phyloP scores from a whole-genome alignment of 92 coral and sea anemone species.

The Micromussa lordhowensis region DNA sequence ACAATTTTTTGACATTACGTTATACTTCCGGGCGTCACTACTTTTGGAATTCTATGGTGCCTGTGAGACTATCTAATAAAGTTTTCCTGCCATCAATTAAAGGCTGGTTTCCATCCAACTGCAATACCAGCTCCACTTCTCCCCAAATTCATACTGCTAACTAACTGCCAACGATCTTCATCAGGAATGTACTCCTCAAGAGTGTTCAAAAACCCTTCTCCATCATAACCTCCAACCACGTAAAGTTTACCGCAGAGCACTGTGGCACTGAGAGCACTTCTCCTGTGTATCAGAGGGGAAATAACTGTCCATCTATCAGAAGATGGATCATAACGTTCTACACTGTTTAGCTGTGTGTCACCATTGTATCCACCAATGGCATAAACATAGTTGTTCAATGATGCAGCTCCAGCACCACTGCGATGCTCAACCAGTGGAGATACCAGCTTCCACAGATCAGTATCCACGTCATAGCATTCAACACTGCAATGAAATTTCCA shows the following conservation, averaged over 20 bases:
- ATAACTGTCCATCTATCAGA: constrained; percentile 75
- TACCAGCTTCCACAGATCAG: constrained; percentile 69
- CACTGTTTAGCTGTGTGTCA: constrained; percentile 73
- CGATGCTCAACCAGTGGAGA: constrained; percentile 76
- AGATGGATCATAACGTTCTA: constrained; percentile 73
- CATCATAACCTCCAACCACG: constrained; percentile 87
- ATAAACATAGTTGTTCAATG: constrained; percentile 58
- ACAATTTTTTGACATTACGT: too few species aligned
- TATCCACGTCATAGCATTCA: constrained; percentile 72
- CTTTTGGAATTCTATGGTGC: too few species aligned
- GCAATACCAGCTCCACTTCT: constrained; percentile 90
- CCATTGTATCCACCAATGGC: constrained; percentile 84
- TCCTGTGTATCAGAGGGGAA: constrained; percentile 59
- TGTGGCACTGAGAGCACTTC: constrained; percentile 84
- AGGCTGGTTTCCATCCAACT: constrained; percentile 81
- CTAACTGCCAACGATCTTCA: constrained; percentile 74
- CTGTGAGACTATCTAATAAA: too few species aligned
- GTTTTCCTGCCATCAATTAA: not conserved
- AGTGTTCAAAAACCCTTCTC: constrained; percentile 77
- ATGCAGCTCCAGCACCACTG: constrained; percentile 82
- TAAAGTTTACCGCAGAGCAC: constrained; percentile 67
- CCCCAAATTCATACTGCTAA: constrained; percentile 63
- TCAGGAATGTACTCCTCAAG: constrained; percentile 79
- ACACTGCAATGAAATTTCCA: constrained; percentile 52
- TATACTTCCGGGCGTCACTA: too few species aligned